Conservation (phyloP, 2,888 invertebrate species). For the Mesorhabditis sp. region DNA sequence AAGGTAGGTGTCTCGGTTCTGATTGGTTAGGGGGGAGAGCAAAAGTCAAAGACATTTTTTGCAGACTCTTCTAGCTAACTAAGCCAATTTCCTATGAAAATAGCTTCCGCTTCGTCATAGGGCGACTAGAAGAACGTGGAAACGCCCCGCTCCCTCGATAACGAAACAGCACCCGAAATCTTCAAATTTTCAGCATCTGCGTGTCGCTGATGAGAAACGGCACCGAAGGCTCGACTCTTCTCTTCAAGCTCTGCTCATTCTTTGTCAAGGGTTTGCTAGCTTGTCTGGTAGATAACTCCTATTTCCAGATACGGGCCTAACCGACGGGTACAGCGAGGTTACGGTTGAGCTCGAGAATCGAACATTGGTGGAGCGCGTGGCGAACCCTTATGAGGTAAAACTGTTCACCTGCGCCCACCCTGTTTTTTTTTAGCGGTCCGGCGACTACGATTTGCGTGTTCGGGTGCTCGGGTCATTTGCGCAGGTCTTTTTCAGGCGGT, state of each 20-base stretch:
- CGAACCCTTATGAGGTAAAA: conserved; percentile 4
- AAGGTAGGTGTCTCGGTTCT: not conserved
- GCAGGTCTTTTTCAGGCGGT: not conserved
- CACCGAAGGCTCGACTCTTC: not conserved
- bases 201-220: not conserved
- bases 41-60: no score
- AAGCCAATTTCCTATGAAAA: not conserved
- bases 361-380: not conserved
- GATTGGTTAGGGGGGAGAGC: no score
- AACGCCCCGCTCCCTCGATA: no score
- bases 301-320: not conserved
- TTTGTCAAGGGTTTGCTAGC: not conserved
- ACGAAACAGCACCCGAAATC: no score
- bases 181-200: not conserved
- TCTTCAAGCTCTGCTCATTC: not conserved
- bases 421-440: not conserved
- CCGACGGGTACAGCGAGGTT: not conserved
- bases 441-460: not conserved
- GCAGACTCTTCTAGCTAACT: not conserved
- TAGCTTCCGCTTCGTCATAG: no score
- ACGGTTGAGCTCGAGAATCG: not conserved
- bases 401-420: not conserved
- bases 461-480: not conserved
- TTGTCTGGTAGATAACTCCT: not conserved
- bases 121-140: no score